Evolutionary conservation across 2,113 vertebrate genomes (phyloP).

Genomic region (Pterophyllum scalare): DNA sequence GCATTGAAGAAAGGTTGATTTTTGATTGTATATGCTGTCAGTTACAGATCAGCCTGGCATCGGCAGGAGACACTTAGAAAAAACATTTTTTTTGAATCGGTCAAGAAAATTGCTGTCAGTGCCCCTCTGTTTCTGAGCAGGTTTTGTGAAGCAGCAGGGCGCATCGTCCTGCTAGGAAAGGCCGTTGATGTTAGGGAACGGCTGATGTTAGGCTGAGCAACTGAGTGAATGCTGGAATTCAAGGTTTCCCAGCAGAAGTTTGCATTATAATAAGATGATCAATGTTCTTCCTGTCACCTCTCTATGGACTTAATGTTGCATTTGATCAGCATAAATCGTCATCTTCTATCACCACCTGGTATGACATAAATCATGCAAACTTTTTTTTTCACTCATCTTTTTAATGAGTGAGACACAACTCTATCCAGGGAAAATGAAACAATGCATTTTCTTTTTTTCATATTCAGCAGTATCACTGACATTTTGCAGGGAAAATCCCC

Average conservation of each 20-base stretch:
- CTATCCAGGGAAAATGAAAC: slow-evolving; percentile 2
- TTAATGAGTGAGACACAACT: background rate
- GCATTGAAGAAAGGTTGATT: background rate
- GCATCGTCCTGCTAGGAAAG: background rate
- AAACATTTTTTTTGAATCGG: background rate
- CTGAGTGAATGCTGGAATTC: background rate
- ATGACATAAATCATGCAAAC: no score
- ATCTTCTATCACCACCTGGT: background rate
- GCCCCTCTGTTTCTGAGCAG: no score
- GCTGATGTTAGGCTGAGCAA: background rate
- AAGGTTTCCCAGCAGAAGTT: background rate
- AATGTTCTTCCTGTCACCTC: background rate
- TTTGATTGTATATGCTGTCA: background rate
- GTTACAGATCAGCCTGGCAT: background rate
- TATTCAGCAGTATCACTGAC: slow-evolving; percentile 21
- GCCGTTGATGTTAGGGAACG: background rate
- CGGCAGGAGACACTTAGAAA: no score
- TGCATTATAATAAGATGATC: background rate
- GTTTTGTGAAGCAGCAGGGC: background rate
- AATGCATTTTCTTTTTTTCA: background rate
- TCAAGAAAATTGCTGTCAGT: background rate
- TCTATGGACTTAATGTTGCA: background rate
- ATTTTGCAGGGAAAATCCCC: slow-evolving; percentile 56
- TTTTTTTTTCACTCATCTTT: background rate
- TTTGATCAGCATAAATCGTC: background rate